Evolutionary conservation across 2,888 invertebrate genomes (phyloP), one percentile per base, ranked within the genome.

Genomic region (Thecocarcelia acutangulata): DNA sequence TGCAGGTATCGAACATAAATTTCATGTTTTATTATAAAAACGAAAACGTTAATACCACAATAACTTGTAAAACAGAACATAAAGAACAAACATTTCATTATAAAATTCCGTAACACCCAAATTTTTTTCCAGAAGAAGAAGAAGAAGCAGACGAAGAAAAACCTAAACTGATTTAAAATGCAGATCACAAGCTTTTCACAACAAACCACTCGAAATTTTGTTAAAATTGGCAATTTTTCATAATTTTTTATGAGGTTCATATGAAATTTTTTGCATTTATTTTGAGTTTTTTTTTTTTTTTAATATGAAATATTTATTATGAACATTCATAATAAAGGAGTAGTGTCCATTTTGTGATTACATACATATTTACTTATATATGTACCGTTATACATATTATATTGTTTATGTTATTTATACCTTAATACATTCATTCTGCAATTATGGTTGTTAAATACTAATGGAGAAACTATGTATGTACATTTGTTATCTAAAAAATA

Each of bases 141-240:
- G n/a, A n/a, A n/a, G n/a, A n/a, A n/a, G n/a, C 24, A 2, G 3
- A 2, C 24, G 5, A 8, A 33, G 8, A 3, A 33, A 21, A 50
- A 52, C 42, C 5, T 63, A 48, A 40, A 28, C 21, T 21, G 58
- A 78, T 50, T 72, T 72, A 70, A 75, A 78, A 78, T 78, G 54
- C 77, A 78, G 50, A 70, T 64, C 77, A 78, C 77, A 78, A 58
- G 28, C 50, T 50, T 40, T 74, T 15, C 12, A n/a, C n/a, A 46
- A 66, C 15, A 52, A n/a, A n/a, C n/a, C 21, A 37, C 6, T 2
- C 33, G 44, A 15, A 37, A 11, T 19, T 58, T 44, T 33, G 19
- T 44, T 44, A 17, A 61, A 61, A 46, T 28, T 56, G 54, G 68
- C 54, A 11, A 56, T 68, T 56, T 44, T 44, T 28, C 68, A 46